Evolutionary conservation across 2,797 vertebrate species (phyloP), one percentile per base, ranked within the genome.

Genomic region (Microchirus variegatus): DNA sequence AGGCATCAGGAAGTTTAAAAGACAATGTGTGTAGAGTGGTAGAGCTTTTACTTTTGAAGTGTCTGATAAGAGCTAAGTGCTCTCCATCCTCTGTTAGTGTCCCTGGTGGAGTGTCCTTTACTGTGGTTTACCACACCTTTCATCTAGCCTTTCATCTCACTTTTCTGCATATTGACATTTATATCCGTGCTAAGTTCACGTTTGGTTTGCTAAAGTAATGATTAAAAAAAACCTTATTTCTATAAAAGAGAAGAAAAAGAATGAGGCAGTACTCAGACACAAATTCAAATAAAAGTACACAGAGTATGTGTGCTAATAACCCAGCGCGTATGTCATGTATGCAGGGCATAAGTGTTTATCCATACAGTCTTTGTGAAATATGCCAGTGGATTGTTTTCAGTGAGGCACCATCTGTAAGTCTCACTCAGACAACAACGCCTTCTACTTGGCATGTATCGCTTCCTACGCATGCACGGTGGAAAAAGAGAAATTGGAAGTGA

Each of bases 71-170:
- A 60, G 61, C 53, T 72, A 73, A 89, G 82, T 66, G 77, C 77
- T 77, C 56, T 80, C 63, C 52, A 69, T 66, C 72, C 66, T 75
- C 69, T 73, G 73, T 81, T 77, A 78, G 71, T 73, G 75, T 79
- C 69, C 63, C 77, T 49, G 11, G 65, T 75, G 65, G 54, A 75
- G 73, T 69, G 78, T 79, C 67, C 63, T 86, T 82, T 72, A 58
- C 66, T 55, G 75, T 67, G 67, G 81, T 83, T 82, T 70, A 87
- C 78, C 83, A 77, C 74, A 82, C 77, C 84, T 87, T 82, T 83
- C 79, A 82, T 81, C 85, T 75, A 45, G 51, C 50, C 81, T 85
- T 81, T 85, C 76, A 78, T 82, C 74, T 76, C 52, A 61, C 49
- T 80, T 66, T 66, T 72, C 63, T 77, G 14, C 47, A 11, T 60